Base-by-base conservation (phyloP, 2,888 invertebrate species). In the Thereva nobilitata region DNA sequence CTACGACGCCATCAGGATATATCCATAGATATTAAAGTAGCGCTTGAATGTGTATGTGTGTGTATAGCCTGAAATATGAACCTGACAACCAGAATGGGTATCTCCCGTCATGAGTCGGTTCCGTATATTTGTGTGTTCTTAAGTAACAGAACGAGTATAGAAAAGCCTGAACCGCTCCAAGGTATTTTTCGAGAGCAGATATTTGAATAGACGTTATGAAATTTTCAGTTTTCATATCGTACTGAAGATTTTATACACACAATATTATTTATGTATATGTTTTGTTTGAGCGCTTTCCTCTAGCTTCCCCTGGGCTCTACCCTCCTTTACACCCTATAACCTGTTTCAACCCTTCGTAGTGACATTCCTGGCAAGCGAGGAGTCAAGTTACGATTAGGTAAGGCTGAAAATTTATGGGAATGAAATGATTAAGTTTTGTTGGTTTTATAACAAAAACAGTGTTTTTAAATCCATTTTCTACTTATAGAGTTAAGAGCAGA, bases 161-260 rank as follows among this genome's bases (percentile, higher is more conserved):
- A 66, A 66, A 59, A 57, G 59, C 44, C 53, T 54, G 53, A 54
- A 64, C 44, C 44, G 64, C 70, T 68, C 59, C 47, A 57, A 68
- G 71, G 69, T 71, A 67, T 71, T 71, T 70, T 71, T 70, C 67
- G 69, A 70, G 69, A 71, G 71, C 70, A 72, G 70, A 70, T 72
- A 72, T 72, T 72, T 72, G 69, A 71, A 72, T 71, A 72, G 72
- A 72, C 72, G 68, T 72, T 72, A 72, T 72, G 72, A 72, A 71
- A 72, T 71, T 72, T 72, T 72, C 71, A 70, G 71, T 71, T 70
- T 71, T 71, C 68, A 70, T 54, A 64, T 64, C 54, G 64, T 67
- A 37, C 66, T 55, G 56, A 65, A 67, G 67, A 69, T 67, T 69
- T 69, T 67, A 54, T 67, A 61, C 64, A 68, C 64, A 67, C 65